Evolutionary conservation across 1,140 invertebrate species (phyloP), one percentile per base, ranked within the genome.

Genomic region (Coenobita brevimanus): DNA sequence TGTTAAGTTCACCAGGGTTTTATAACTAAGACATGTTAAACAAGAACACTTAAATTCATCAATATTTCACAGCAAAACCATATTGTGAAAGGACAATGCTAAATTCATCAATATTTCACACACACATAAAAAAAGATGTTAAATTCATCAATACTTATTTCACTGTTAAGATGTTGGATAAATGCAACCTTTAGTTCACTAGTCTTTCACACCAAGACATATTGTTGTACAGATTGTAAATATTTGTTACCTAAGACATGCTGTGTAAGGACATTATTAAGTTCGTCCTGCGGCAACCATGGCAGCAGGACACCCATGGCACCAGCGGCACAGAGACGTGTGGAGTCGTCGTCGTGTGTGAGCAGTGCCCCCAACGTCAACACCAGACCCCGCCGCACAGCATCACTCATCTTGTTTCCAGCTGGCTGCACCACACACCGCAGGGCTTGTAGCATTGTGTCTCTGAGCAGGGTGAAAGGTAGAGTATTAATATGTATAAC

Each of bases 391-490:
- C 96, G 96, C 36, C 95, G 95, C 87, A 97, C 94, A 15, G 94
- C 93, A 75, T 97, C 96, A 0, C 96, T 95, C 95, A 99, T 97
- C 94, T 98, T 98, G 87, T 96, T 95, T 4, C 97, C 97, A 71
- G 96, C 97, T 43, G 95, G 95, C 13, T 94, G 95, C 50, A 98
- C 94, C 46, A 97, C 95, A 78, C 88, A 95, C 91, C 98, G 94
- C 62, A 99, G 92, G 17, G 98, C 97, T 93, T 98, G 97, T 43
- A 99, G 92, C 94, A 97, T 97, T 2, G 98, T 99, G 93, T 99
- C 98, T 91, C 95, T 96, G 89, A 90, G 91, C 88, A 84, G 89
- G 33, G 30, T 21, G 17, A 71, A 38, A 54, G 30, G 15, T 76
- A 13, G 21, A 3, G 41, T 50, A 76, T 2, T 10, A 67, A 67